phyloP scores from a whole-genome alignment of 2,797 vertebrate species.

The Erethizon dorsatum region DNA sequence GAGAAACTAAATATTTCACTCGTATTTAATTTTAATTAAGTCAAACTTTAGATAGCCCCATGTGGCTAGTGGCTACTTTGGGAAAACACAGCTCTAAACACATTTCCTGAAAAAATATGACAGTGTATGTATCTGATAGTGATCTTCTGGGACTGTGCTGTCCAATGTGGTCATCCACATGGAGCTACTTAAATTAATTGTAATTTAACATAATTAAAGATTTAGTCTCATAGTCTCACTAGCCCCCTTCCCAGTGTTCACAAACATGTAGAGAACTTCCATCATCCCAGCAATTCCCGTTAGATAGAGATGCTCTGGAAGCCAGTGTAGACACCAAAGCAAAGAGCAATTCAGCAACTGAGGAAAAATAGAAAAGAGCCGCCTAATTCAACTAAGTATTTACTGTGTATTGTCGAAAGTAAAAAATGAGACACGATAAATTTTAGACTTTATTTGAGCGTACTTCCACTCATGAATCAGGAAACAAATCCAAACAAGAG shows the following conservation, averaged over 20 bases:
- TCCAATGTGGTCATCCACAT: neutral
- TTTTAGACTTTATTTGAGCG: conserved; percentile 8
- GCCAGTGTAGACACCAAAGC: neutral
- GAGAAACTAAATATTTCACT: conserved; percentile 50
- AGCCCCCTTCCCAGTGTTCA: neutral
- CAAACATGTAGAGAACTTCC: neutral
- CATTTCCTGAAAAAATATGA: neutral
- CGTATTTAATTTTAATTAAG: conserved; percentile 43
- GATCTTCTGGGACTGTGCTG: neutral
- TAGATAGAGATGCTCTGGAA: neutral
- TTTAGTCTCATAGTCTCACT: conserved; percentile 8
- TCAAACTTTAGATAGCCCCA: neutral
- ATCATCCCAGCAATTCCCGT: neutral
- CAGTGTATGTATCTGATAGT: neutral
- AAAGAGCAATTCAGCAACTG: neutral
- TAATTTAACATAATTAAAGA: conserved; percentile 13
- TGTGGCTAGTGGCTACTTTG: neutral
- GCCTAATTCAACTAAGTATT: neutral
- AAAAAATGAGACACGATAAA: neutral
- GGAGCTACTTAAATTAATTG: conserved; percentile 27
- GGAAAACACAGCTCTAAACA: neutral
- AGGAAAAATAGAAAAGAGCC: neutral
- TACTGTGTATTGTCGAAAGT: neutral
- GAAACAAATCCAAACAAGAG: neutral
- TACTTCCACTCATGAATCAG: neutral